phyloP scores from a whole-genome alignment of 2,797 vertebrate species.

The Pagetopsis macropterus region DNA sequence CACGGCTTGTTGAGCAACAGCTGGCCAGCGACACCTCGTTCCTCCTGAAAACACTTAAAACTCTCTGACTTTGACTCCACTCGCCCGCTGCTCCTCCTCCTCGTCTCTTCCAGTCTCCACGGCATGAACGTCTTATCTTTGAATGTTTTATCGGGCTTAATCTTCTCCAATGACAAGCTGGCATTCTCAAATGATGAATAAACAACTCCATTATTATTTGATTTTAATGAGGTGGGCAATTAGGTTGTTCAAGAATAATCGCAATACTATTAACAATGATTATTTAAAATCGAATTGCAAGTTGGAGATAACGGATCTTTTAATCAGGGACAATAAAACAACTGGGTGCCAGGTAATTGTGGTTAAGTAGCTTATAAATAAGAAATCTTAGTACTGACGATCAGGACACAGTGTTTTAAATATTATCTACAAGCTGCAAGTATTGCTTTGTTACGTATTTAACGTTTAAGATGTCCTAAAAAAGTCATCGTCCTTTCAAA shows the following conservation, averaged over 20 bases:
- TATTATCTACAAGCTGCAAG: constrained; percentile 1
- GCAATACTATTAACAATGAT: constrained; percentile 26
- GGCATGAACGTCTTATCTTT: background rate
- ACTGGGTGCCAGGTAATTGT: constrained; percentile 25
- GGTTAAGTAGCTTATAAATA: constrained; percentile 35
- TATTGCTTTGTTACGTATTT: background rate
- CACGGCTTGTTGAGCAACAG: constrained; percentile 83
- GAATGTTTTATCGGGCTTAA: background rate
- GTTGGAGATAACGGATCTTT: constrained; percentile 42
- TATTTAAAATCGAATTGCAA: constrained; percentile 26
- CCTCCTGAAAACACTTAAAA: constrained; percentile 70
- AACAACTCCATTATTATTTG: constrained; percentile 17
- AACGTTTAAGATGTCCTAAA: constrained; percentile 2
- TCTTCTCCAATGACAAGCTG: background rate
- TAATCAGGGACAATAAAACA: constrained; percentile 48
- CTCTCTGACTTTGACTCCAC: constrained; percentile 61
- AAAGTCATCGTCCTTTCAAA: background rate
- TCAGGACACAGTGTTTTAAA: constrained; percentile 10
- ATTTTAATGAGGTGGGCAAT: constrained; percentile 28
- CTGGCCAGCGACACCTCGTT: constrained; percentile 65
- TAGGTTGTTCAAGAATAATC: constrained; percentile 11
- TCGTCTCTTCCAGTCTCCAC: constrained; percentile 25
- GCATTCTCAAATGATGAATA: constrained; percentile 5
- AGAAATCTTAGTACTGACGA: constrained; percentile 14
- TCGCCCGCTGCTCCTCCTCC: constrained; percentile 46